Evolutionary conservation across 1,140 invertebrate species (phyloP).

Genomic region (Hormaphis cornu): DNA sequence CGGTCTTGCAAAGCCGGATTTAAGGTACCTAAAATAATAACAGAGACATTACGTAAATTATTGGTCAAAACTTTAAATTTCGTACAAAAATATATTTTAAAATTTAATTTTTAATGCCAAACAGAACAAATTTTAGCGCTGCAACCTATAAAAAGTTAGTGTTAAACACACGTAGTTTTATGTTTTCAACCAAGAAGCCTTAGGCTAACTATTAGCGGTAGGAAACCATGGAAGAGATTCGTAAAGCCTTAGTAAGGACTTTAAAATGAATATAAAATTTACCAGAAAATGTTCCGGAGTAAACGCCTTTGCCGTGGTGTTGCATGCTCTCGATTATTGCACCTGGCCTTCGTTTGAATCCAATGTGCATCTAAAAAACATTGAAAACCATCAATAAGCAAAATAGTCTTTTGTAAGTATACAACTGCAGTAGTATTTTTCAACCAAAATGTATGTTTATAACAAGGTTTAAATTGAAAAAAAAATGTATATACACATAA

Average conservation of each 20-base stretch:
- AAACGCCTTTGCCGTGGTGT: slow-evolving; percentile 82
- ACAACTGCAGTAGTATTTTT: not conserved
- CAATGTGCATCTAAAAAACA: slow-evolving; percentile 35
- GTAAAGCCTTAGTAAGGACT: slow-evolving; percentile 25
- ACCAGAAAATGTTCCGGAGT: slow-evolving; percentile 57
- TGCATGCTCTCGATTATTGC: slow-evolving; percentile 89
- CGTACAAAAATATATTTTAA: not conserved
- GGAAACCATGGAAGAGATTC: slow-evolving; percentile 28
- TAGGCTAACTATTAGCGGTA: not conserved
- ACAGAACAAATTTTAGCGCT: not conserved
- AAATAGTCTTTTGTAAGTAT: not conserved
- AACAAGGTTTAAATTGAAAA: too few relatives aligned
- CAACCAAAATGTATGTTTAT: not conserved
- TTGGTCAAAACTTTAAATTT: not conserved
- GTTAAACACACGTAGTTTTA: slow-evolving; percentile 6
- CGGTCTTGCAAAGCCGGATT: slow-evolving; percentile 89
- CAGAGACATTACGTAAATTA: slow-evolving; percentile 5
- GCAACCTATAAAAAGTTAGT: slow-evolving; percentile 1
- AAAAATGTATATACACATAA: too few relatives aligned
- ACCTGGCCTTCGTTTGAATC: slow-evolving; percentile 49
- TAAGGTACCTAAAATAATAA: slow-evolving; percentile 59
- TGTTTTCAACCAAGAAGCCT: slow-evolving; percentile 28
- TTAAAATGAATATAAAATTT: slow-evolving; percentile 20
- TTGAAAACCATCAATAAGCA: slow-evolving; percentile 6
- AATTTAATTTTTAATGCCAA: not conserved